A percentile compares a stretch with the other conserved stretches of the same genome.
Evolutionary conservation across 2,797 vertebrate species (phyloP).

Genomic region (Molossus molossus): DNA sequence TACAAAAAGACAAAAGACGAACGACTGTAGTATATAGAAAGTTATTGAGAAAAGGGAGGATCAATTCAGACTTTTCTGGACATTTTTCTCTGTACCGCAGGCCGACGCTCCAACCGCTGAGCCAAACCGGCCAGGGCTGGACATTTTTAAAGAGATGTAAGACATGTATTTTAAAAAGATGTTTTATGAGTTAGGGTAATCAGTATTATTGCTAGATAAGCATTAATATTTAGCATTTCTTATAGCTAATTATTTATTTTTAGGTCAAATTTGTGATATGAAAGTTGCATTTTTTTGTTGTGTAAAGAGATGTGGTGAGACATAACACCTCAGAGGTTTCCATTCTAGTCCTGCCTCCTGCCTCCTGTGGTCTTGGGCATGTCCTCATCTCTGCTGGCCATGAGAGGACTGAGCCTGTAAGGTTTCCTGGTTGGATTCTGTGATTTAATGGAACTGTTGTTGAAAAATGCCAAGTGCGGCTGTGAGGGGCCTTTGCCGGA

Average conservation of each 20-base stretch:
- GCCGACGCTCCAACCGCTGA: too few relatives aligned
- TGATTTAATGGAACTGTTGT: not conserved
- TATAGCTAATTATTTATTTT: not conserved
- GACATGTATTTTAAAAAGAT: constrained; percentile 7
- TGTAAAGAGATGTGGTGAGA: not conserved
- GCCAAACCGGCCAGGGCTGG: too few relatives aligned
- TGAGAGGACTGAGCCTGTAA: not conserved
- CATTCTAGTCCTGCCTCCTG: not conserved
- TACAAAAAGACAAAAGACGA: not conserved
- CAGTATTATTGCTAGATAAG: constrained; percentile 32
- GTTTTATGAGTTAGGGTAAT: constrained; percentile 39
- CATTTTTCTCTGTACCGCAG: too few relatives aligned
- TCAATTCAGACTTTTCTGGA: not conserved
- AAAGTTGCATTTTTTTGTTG: not conserved
- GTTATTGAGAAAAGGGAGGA: not conserved
- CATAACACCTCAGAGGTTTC: not conserved
- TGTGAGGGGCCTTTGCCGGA: too few relatives aligned
- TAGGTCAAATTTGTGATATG: not conserved
- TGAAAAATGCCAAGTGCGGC: not conserved
- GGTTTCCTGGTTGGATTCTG: not conserved
- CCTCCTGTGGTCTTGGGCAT: not conserved
- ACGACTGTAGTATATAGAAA: not conserved
- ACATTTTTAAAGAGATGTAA: constrained; percentile 13
- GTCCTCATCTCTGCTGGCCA: not conserved
- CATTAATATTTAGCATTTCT: constrained; percentile 38